phyloP scores from a whole-genome alignment of 2,797 vertebrate genomes.

The Gymnoscopelus microlampas region DNA sequence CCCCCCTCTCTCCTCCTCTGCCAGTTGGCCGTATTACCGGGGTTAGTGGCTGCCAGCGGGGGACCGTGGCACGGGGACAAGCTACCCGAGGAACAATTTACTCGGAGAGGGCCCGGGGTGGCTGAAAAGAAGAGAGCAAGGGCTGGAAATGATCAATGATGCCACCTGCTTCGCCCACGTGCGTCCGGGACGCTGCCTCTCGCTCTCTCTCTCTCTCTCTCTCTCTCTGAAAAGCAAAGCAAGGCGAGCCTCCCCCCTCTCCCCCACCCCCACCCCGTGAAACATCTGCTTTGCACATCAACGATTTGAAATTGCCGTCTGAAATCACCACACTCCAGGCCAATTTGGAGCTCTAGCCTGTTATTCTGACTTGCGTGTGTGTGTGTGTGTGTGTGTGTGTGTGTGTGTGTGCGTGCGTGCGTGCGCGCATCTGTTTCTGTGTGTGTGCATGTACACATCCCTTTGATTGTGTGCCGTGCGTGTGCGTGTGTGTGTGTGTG shows the following conservation, averaged over 20 bases:
- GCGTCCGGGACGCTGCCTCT: constrained; percentile 26
- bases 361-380: neutral
- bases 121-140: constrained; percentile 24
- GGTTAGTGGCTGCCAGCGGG: constrained; percentile 56
- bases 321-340: neutral
- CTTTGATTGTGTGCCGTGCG: neutral
- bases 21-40: constrained; percentile 52
- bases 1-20: constrained; percentile 14
- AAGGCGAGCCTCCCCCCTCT: too few species aligned
- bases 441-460: neutral
- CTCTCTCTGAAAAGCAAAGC: neutral
- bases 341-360: neutral
- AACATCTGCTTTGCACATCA: constrained; percentile 27
- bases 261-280: neutral
- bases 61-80: constrained; percentile 45
- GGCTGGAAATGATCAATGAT: constrained; percentile 65
- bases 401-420: neutral
- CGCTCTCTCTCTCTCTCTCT: too few species aligned
- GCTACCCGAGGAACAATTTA: constrained; percentile 59
- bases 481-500: constrained; percentile 7
- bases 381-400: constrained; percentile 5
- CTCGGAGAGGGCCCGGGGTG: constrained; percentile 38
- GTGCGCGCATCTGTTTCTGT: neutral
- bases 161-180: constrained; percentile 67
- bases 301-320: neutral